Evolutionary conservation across 2,113 vertebrate genomes (phyloP).

Genomic region (Malurus melanocephalus): DNA sequence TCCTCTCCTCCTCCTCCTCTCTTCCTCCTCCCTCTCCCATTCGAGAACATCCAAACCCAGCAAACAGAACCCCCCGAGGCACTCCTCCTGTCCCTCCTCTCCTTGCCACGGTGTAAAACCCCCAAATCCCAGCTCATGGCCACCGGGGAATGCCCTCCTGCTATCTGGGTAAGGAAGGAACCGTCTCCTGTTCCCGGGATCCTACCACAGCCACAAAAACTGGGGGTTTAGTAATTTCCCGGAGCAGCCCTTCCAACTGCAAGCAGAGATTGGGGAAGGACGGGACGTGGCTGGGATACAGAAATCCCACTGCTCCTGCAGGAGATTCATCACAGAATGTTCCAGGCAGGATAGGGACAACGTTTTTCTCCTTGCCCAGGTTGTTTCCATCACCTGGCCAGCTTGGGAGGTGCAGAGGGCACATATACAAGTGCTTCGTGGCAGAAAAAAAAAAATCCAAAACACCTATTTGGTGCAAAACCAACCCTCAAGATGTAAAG

Average conservation of each 20-base stretch:
- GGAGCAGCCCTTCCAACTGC: not conserved
- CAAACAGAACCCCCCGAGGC: not conserved
- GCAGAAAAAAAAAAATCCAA: not conserved
- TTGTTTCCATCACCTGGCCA: not conserved
- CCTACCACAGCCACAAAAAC: not conserved
- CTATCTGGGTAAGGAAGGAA: no score
- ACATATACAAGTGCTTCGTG: not conserved
- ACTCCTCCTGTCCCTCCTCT: not conserved
- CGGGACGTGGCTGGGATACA: rapidly evolving
- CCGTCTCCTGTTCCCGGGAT: not conserved
- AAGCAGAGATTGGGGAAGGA: not conserved
- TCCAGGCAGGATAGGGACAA: not conserved
- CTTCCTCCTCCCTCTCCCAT: not conserved
- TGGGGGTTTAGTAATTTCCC: rapidly evolving
- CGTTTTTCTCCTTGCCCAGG: not conserved
- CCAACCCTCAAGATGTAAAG: not conserved
- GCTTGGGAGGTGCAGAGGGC: not conserved
- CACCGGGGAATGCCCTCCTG: not conserved
- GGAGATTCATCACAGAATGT: not conserved
- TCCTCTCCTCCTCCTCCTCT: not conserved
- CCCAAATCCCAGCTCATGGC: not conserved
- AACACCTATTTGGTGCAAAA: not conserved
- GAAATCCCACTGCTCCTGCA: not conserved
- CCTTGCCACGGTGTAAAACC: not conserved
- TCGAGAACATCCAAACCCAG: not conserved